Conservation (phyloP, 2,888 invertebrate species). For the Protonemura montana region DNA sequence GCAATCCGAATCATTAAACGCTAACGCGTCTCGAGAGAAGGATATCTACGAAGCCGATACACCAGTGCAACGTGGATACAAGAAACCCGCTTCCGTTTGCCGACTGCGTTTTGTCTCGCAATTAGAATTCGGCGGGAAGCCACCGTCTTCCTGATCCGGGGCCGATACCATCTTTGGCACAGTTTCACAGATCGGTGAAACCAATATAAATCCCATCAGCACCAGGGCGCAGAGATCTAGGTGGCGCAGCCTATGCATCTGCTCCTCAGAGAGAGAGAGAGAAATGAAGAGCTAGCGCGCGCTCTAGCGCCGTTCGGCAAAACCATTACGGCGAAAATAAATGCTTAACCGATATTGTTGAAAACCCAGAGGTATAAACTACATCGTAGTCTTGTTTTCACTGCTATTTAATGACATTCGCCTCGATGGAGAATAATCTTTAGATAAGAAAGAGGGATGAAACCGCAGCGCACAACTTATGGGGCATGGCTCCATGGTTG, state of each 20-base stretch:
- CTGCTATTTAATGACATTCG: conserved; percentile 12
- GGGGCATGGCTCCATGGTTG: too few relatives aligned
- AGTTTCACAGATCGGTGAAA: background rate
- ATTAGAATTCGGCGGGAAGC: background rate
- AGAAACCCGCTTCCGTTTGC: background rate
- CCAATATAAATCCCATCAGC: background rate
- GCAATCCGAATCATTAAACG: background rate
- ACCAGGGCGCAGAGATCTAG: background rate
- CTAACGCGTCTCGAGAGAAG: background rate
- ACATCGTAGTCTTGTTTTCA: background rate
- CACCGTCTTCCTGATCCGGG: background rate
- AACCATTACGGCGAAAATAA: background rate
- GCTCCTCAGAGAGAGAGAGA: background rate
- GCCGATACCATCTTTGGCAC: background rate
- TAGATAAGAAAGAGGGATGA: background rate
- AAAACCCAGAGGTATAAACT: conserved; percentile 12
- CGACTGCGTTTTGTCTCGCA: background rate
- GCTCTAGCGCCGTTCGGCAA: background rate
- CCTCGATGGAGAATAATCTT: background rate
- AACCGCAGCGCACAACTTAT: background rate
- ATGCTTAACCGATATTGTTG: conserved; percentile 12
- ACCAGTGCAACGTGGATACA: background rate
- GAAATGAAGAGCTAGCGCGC: background rate
- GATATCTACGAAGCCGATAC: background rate
- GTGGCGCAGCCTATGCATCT: background rate